Base-by-base conservation (phyloP, 2,888 invertebrate species). In the Drosophila recens region DNA sequence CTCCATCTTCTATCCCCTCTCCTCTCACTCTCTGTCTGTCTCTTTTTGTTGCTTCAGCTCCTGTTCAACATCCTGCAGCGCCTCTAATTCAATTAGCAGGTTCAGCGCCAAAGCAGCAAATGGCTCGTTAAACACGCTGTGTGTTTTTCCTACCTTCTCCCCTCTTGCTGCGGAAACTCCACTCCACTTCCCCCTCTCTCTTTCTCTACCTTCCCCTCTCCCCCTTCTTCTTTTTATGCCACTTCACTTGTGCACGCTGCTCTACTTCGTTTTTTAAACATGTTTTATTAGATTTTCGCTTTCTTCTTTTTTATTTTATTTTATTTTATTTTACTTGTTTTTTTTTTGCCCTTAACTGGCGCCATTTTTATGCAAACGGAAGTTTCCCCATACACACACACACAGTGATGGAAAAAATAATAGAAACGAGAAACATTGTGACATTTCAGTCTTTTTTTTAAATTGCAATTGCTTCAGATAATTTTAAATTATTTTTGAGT, bases 41-140 rank as follows among this genome's bases (percentile, higher is more conserved):
- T 42, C 36, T 15, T 23, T 15, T 36, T 48, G 11, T 33, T 33
- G n/a, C 40, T 33, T 3, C 34, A 42, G 23, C 38, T 52, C 11
- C 70, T 67, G 65, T 70, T 54, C 66, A 49, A 67, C 71, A 70
- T 80, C 64, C 67, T 71, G 80, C 69, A 75, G 87, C 81, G 79
- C 54, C 77, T 85, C 86, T 86, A 86, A 86, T 86, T 86, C 90
- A 86, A 86, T 86, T 86, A 86, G 90, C 90, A 90, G 88, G 90
- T 86, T 86, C 89, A 90, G 83, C 88, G 86, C 88, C 89, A 87
- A 87, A 89, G 88, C 80, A 68, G 90, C 88, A 88, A 86, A 86
- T 86, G 86, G 87, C 86, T 86, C 90, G 88, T 86, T 86, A 90
- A 86, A 86, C 86, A 86, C 82, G 88, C 86, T 88, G 69, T 75